Evolutionary conservation across 23 tunicate genomes (phyloP).

Genomic region (Trididemnum miniatum): DNA sequence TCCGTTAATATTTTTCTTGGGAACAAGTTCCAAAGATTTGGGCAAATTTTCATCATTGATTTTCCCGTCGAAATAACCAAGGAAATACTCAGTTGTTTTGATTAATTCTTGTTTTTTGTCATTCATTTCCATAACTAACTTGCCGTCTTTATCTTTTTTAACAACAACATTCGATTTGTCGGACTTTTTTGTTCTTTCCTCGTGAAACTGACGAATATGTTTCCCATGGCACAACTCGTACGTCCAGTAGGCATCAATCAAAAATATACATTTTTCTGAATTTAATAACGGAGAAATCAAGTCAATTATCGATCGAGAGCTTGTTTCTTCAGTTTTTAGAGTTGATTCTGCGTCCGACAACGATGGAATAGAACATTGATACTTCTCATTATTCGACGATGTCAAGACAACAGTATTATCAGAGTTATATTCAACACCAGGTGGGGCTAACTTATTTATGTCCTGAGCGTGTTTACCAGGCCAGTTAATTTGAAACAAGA

Average conservation of each 20-base stretch:
- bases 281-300: slow-evolving; percentile 66
- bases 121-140: neutral
- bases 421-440: slow-evolving; percentile 39
- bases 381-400: slow-evolving; percentile 74
- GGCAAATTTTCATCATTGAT: slow-evolving; percentile 18
- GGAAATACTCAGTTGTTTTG: slow-evolving; percentile 71
- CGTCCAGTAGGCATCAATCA: slow-evolving; percentile 86
- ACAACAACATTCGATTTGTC: neutral
- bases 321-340: neutral
- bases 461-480: slow-evolving; percentile 12
- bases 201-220: slow-evolving; percentile 92
- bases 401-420: slow-evolving; percentile 68
- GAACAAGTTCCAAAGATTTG: slow-evolving; percentile 32
- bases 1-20: slow-evolving; percentile 64
- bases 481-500: slow-evolving; percentile 68
- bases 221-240: slow-evolving; percentile 94
- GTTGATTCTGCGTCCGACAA: neutral
- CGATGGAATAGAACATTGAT: slow-evolving; percentile 78
- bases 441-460: neutral
- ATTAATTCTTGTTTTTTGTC: slow-evolving; percentile 38
- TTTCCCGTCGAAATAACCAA: slow-evolving; percentile 49
- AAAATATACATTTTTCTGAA: slow-evolving; percentile 39
- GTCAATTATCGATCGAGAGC: slow-evolving; percentile 28
- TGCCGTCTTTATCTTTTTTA: slow-evolving; percentile 18
- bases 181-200: slow-evolving; percentile 60